These are phyloP conservation scores for Halcyon malimbica DNA, from an alignment of 2,113 vertebrate genomes.

Conservation along the genomic window DNA sequence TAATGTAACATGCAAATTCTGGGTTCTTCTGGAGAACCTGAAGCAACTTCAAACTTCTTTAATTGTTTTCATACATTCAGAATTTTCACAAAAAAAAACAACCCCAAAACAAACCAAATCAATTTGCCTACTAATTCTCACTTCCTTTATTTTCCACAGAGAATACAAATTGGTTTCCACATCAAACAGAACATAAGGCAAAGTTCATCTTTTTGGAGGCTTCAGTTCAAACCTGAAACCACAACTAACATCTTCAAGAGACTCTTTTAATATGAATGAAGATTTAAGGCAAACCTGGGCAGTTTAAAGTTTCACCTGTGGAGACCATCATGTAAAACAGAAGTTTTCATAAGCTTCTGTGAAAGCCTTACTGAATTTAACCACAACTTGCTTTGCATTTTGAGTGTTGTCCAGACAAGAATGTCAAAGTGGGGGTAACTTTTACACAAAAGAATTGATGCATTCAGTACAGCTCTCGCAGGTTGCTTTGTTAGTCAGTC, in stretches of 20 bases:
- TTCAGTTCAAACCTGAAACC: neutral
- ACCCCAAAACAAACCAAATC: neutral
- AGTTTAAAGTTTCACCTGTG: neutral
- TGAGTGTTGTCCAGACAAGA: neutral
- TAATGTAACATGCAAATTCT: neutral
- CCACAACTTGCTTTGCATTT: neutral
- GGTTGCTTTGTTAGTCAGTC: slow-evolving; percentile 36
- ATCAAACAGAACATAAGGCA: neutral
- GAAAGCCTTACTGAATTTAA: neutral
- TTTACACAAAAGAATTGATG: neutral
- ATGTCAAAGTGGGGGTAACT: slow-evolving; percentile 1
- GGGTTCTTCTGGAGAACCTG: neutral
- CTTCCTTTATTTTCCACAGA: neutral
- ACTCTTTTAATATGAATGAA: neutral
- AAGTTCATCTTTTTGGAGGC: neutral
- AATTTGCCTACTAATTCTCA: neutral
- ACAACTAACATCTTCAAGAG: neutral
- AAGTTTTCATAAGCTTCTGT: neutral
- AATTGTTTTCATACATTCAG: neutral
- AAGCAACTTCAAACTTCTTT: neutral
- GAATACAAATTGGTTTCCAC: neutral
- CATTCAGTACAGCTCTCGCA: neutral
- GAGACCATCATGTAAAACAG: neutral
- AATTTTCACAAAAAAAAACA: neutral
- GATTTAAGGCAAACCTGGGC: neutral